Conservation (phyloP, 2,113 vertebrate genomes). For the Sylvietta virens region DNA sequence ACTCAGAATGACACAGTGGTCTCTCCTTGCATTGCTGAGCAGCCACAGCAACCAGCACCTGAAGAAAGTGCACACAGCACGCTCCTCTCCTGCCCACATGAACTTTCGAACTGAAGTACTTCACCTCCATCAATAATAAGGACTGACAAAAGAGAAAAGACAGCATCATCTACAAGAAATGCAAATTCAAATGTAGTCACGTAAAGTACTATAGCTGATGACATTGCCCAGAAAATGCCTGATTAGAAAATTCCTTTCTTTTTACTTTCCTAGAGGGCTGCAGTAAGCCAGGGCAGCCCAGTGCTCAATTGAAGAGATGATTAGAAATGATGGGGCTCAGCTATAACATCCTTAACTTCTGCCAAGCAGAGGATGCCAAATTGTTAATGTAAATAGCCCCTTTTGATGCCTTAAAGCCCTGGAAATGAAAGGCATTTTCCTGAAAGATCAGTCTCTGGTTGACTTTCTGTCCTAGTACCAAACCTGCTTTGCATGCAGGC, state of each 20-base stretch:
- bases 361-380: neutral
- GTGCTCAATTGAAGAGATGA: neutral
- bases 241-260: neutral
- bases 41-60: neutral
- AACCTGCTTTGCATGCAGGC: neutral
- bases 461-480: neutral
- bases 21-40: neutral
- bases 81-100: neutral
- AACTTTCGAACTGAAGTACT: neutral
- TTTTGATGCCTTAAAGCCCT: neutral
- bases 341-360: neutral
- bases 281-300: neutral
- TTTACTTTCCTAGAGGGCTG: neutral
- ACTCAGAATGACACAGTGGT: neutral
- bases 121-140: neutral
- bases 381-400: neutral
- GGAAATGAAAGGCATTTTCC: neutral
- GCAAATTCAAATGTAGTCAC: constrained; percentile 7
- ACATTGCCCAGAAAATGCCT: neutral
- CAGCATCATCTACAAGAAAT: neutral
- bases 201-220: neutral
- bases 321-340: neutral
- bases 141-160: neutral
- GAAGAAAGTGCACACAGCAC: neutral
- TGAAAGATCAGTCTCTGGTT: neutral